Conservation (phyloP, 2,888 invertebrate species). For the Calameuta pallipes region DNA sequence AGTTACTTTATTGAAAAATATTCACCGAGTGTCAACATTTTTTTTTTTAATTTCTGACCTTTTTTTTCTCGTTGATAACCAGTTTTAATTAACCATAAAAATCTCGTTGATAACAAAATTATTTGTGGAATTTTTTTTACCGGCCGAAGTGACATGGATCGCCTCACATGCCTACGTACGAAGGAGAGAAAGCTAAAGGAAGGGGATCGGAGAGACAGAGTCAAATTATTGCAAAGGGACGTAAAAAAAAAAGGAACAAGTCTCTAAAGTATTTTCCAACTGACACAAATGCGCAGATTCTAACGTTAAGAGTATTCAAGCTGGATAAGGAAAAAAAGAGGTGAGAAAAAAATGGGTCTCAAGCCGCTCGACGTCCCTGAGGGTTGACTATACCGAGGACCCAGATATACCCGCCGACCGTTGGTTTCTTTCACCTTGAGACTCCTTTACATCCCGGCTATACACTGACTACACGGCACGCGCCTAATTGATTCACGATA, state of each 20-base stretch:
- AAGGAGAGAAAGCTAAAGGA: neutral
- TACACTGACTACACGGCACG: neutral
- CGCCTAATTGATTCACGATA: neutral
- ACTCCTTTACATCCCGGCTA: neutral
- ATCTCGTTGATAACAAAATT: too few relatives aligned
- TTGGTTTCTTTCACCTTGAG: neutral
- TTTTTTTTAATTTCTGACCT: too few relatives aligned
- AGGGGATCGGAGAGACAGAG: too few relatives aligned
- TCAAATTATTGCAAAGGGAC: neutral
- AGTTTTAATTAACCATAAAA: too few relatives aligned
- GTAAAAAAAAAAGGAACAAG: neutral
- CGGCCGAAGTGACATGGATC: too few relatives aligned
- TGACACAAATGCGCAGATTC: neutral
- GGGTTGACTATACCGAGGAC: neutral
- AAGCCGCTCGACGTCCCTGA: neutral
- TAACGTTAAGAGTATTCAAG: neutral
- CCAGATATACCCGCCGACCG: neutral
- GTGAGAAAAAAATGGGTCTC: neutral
- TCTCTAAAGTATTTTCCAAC: neutral
- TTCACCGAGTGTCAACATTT: too few relatives aligned
- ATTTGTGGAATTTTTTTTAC: too few relatives aligned
- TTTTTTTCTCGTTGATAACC: too few relatives aligned
- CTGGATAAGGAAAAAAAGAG: neutral
- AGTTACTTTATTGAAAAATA: too few relatives aligned
- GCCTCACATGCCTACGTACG: neutral